Base-by-base conservation (phyloP, 2,888 invertebrate genomes). In the Ashinkailepas kermadecensis region DNA sequence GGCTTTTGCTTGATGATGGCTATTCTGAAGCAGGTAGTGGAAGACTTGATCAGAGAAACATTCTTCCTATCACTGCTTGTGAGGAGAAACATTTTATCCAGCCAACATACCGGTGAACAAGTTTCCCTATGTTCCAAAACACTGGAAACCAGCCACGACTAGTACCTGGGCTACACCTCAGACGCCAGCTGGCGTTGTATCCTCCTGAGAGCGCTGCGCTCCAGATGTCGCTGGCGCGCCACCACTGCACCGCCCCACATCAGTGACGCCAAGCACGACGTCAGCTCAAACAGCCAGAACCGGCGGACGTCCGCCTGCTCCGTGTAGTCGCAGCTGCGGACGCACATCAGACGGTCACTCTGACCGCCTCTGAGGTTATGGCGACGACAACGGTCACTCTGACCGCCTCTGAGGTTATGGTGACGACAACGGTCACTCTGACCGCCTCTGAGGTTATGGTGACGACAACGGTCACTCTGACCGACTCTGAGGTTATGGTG, bases 281-380 rank as follows among this genome's bases (percentile, higher is more conserved):
- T 21, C 57, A 23, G 12, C 57, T 78, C 57, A 1, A 78, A 23
- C 78, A 23, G 58, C 78, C 78, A 78, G 58, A 78, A 78, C 78
- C 10, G 57, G 57, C 58, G 78, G 18, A 6, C 18, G 2, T 7
- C 74, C 58, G 8, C 23, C 57, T 56, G 23, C 57, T 6, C 13
- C 23, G 21, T 4, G 11, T n/a, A 6, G 23, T n/a, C 78, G n/a
- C 78, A 74, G 18, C 74, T 74, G 74, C 0, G n/a, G 23, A 23
- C 65, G n/a, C 23, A 0, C 59, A 7, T 15, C 59, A 39, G 39
- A 39, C 59, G 59, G 59, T 13, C 12, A 59, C 12, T 13, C 59
- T 59, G 12, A 59, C 12, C 59, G 15, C 59, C 15, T 13, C 59
- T 11, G 59, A 11, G 7, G 12, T 15, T 59, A 11, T 15, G 59